Evolutionary conservation across 2,113 vertebrate species (phyloP).

Genomic region (Mesocricetus auratus): DNA sequence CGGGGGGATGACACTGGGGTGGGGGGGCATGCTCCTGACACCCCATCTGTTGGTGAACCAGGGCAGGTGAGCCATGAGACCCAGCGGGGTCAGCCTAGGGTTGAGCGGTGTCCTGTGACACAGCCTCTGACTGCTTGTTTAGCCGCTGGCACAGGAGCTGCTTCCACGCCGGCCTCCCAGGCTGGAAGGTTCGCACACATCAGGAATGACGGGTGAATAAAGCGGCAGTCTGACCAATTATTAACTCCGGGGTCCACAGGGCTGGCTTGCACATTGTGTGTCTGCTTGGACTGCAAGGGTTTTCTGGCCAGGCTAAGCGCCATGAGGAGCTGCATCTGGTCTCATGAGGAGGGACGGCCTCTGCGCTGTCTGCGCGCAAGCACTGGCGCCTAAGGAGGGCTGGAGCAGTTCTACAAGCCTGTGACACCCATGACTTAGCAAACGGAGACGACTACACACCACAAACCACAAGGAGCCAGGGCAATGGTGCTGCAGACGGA

Average conservation of each 20-base stretch:
- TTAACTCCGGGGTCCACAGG: conserved; percentile 68
- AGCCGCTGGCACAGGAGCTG: conserved; percentile 21
- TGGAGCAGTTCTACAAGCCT: conserved; percentile 63
- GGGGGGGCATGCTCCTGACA: background rate
- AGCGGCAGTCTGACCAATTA: conserved; percentile 55
- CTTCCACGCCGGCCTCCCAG: conserved; percentile 7
- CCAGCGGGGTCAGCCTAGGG: background rate
- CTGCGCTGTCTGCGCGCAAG: conserved; percentile 56
- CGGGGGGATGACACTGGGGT: background rate
- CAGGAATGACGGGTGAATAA: conserved; percentile 72
- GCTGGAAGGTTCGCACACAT: background rate
- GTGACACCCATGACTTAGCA: conserved; percentile 46
- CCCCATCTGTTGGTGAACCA: background rate
- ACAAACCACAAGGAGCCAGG: conserved; percentile 62
- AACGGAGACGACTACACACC: conserved; percentile 35
- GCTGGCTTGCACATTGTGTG: conserved; percentile 60
- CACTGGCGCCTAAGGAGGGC: conserved; percentile 56
- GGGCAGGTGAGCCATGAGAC: background rate
- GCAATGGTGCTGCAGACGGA: conserved; percentile 49
- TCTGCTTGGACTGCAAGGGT: conserved; percentile 29
- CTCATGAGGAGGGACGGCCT: conserved; percentile 66
- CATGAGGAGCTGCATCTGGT: conserved; percentile 55
- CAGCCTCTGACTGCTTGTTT: background rate
- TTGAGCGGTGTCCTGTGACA: fast-evolving
- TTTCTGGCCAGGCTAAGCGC: conserved; percentile 70